These are phyloP conservation scores for Perca flavescens DNA, from an alignment of 2,113 vertebrate species.

Conservation along the genomic window DNA sequence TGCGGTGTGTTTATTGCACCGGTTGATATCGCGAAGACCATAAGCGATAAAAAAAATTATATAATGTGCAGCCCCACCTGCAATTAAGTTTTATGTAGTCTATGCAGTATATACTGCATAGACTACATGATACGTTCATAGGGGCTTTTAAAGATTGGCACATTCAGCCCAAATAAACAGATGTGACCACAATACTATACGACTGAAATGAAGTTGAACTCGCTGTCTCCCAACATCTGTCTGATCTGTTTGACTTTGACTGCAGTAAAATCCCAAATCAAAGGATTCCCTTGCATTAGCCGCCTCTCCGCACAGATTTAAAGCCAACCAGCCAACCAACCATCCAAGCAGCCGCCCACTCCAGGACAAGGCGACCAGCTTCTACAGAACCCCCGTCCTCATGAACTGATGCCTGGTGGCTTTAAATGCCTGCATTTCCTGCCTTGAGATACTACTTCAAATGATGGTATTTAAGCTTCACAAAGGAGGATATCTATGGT, in stretches of 20 bases:
- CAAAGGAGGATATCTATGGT: constrained; percentile 33
- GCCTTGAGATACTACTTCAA: constrained; percentile 27
- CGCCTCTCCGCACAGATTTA: constrained; percentile 56
- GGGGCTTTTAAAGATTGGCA: background rate
- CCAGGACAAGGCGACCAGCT: constrained; percentile 17
- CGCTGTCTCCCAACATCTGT: constrained; percentile 64
- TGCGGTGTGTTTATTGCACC: too few species aligned
- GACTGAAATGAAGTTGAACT: constrained; percentile 62
- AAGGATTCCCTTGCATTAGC: constrained; percentile 71
- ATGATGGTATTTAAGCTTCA: constrained; percentile 39
- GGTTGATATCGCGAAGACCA: too few species aligned
- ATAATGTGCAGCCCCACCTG: too few species aligned
- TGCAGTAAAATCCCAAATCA: constrained; percentile 66
- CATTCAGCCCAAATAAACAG: constrained; percentile 42
- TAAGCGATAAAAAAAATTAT: too few species aligned
- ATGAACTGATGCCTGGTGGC: constrained; percentile 24
- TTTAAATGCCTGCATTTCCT: constrained; percentile 42
- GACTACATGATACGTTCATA: background rate
- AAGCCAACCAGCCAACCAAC: constrained; percentile 46
- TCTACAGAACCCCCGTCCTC: too few species aligned
- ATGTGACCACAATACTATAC: constrained; percentile 28
- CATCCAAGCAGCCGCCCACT: constrained; percentile 45
- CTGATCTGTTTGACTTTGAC: constrained; percentile 53
- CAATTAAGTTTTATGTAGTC: too few species aligned
- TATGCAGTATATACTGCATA: too few species aligned